Evolutionary conservation across 2,888 invertebrate species (phyloP).

Genomic region (Pseudococcus jackbeardsleyi): DNA sequence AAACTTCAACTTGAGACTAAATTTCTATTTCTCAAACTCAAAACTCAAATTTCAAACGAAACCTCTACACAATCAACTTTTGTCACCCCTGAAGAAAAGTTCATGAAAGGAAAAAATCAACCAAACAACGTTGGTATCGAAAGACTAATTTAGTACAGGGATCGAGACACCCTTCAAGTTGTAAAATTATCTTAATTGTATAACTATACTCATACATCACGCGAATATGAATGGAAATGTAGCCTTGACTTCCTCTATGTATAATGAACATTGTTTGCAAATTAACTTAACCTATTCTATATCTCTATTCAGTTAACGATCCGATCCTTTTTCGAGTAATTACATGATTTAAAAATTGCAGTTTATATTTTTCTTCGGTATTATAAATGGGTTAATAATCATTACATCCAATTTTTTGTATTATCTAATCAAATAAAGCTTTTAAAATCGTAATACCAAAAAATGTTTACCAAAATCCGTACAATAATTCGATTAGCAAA

Average conservation of each 20-base stretch:
- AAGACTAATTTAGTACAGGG: too few relatives aligned
- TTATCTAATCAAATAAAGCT: not conserved
- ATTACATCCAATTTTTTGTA: too few relatives aligned
- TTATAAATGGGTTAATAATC: too few relatives aligned
- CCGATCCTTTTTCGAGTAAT: not conserved
- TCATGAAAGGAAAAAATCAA: too few relatives aligned
- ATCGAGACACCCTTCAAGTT: too few relatives aligned
- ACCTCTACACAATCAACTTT: too few relatives aligned
- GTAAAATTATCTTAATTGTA: not conserved
- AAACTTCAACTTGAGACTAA: too few relatives aligned
- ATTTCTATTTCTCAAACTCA: too few relatives aligned
- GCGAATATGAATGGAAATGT: constrained; percentile 31
- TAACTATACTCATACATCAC: not conserved
- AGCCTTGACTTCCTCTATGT: not conserved
- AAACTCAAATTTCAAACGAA: too few relatives aligned
- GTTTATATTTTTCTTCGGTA: not conserved
- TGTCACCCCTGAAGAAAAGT: too few relatives aligned
- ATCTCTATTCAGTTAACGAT: not conserved
- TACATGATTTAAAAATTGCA: not conserved
- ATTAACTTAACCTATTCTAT: not conserved
- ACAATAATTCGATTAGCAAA: not conserved
- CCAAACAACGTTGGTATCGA: too few relatives aligned
- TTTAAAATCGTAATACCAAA: not conserved
- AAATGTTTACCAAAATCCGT: not conserved
- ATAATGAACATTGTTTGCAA: constrained; percentile 33